Conservation (phyloP, 23 tunicate species). For the Oikopleura dioica region DNA sequence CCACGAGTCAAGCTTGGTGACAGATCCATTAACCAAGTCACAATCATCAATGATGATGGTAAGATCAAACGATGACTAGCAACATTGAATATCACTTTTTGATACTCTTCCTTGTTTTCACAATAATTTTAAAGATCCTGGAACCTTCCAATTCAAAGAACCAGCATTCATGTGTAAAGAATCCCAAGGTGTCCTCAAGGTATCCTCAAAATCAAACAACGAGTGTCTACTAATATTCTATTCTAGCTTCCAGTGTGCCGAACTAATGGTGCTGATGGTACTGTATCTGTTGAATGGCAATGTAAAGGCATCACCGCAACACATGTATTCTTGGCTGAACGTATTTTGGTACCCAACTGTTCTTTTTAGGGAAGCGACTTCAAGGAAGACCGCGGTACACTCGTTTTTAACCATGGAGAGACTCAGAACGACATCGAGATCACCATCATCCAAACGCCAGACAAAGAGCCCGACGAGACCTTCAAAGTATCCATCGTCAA, state of each 20-base stretch:
- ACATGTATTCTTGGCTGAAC: too few species aligned
- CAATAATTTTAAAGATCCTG: conserved; percentile 36
- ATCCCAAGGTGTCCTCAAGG: conserved; percentile 45
- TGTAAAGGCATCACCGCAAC: background rate
- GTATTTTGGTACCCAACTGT: too few species aligned
- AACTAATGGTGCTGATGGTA: conserved; percentile 68
- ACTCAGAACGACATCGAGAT: conserved; percentile 44
- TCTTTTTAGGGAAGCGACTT: conserved; percentile 64
- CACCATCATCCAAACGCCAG: conserved; percentile 51
- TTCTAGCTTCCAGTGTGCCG: conserved; percentile 37
- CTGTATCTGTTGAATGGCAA: conserved; percentile 40
- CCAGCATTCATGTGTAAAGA: conserved; percentile 86
- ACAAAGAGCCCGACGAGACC: conserved; percentile 64
- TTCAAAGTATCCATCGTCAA: conserved; percentile 25
- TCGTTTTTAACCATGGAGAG: conserved; percentile 70
- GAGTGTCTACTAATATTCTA: background rate
- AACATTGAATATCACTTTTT: background rate
- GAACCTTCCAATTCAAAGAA: conserved; percentile 66
- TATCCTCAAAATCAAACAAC: background rate
- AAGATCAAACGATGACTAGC: background rate
- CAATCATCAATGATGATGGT: conserved; percentile 95
- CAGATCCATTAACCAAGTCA: conserved; percentile 64
- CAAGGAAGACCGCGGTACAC: conserved; percentile 33
- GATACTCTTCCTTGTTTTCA: background rate
- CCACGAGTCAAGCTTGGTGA: conserved; percentile 36